Evolutionary conservation across 2,113 vertebrate genomes (phyloP).

Genomic region (Calyptomena viridis): DNA sequence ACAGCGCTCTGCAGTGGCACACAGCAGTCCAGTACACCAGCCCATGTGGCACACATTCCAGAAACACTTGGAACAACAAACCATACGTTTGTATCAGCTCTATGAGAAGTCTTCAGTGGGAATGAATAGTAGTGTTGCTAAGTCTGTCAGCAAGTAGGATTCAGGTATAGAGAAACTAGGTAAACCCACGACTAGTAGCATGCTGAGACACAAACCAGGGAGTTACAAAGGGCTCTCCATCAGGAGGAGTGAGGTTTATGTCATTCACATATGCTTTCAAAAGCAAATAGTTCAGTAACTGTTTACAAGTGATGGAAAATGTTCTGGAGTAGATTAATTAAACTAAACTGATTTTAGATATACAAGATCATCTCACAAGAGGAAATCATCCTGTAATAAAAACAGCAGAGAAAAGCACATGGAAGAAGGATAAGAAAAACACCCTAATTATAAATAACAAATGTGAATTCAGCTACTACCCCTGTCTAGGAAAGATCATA

Average conservation of each 20-base stretch:
- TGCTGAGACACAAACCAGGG: background rate
- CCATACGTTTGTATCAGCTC: background rate
- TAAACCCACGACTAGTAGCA: background rate
- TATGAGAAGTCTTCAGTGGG: background rate
- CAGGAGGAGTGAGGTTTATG: background rate
- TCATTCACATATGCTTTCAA: background rate
- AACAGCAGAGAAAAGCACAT: background rate
- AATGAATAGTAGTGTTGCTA: background rate
- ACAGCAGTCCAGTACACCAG: background rate
- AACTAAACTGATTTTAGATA: background rate
- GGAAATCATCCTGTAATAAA: background rate
- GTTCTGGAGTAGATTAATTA: background rate
- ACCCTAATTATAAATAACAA: background rate
- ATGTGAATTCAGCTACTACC: background rate
- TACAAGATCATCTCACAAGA: background rate
- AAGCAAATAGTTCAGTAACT: background rate
- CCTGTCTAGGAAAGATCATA: background rate
- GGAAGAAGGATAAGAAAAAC: background rate
- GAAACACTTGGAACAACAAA: background rate
- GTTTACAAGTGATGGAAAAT: background rate
- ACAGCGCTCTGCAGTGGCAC: background rate
- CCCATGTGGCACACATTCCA: fast-evolving
- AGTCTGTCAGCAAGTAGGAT: background rate
- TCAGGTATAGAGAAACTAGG: background rate
- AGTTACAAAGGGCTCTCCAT: background rate